phyloP scores from a whole-genome alignment of 2,797 vertebrate species.

The Champsocephalus esox region DNA sequence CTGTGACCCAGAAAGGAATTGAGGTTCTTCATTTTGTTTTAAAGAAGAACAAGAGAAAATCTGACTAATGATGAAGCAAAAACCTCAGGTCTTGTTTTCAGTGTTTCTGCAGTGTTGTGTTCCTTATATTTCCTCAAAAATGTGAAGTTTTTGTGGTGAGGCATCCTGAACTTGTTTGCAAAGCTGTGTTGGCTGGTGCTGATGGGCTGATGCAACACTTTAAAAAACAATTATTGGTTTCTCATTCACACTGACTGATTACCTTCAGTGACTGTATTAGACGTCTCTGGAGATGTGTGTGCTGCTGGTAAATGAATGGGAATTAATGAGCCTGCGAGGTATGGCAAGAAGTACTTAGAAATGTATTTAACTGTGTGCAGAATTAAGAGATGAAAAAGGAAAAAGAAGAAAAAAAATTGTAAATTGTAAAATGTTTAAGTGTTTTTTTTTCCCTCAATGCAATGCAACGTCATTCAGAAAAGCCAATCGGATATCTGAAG shows the following conservation, averaged over 20 bases:
- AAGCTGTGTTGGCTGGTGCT: slow-evolving; percentile 15
- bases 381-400: slow-evolving; percentile 44
- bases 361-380: slow-evolving; percentile 34
- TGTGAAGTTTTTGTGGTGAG: slow-evolving; percentile 10
- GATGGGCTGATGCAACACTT: slow-evolving; percentile 49
- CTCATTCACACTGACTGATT: slow-evolving; percentile 68
- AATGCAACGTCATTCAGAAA: background rate
- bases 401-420: background rate
- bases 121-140: background rate
- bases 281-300: slow-evolving; percentile 59
- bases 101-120: background rate
- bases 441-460: background rate
- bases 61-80: background rate
- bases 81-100: background rate
- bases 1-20: slow-evolving; percentile 33
- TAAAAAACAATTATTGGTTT: slow-evolving; percentile 63
- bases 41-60: background rate
- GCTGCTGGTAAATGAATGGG: slow-evolving; percentile 62
- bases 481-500: background rate
- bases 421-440: slow-evolving; percentile 1
- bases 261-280: slow-evolving; percentile 58
- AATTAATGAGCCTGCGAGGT: slow-evolving; percentile 66
- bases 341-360: slow-evolving; percentile 46
- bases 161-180: slow-evolving; percentile 19
- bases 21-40: background rate